Conservation (phyloP, 2,113 vertebrate species). For the Myotis lucifugus region DNA sequence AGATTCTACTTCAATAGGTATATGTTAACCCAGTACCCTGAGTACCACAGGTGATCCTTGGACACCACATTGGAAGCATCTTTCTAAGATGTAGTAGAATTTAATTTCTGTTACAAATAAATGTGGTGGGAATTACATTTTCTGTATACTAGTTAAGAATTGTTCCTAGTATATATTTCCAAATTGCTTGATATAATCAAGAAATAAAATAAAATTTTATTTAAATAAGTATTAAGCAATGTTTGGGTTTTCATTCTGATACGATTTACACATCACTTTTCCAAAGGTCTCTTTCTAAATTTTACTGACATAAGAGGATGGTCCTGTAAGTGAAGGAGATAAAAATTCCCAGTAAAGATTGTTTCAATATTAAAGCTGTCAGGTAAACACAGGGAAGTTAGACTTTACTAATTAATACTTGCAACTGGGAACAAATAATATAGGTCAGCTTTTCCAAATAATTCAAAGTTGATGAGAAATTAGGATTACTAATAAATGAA, state of each 20-base stretch:
- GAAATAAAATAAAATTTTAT: slow-evolving; percentile 22
- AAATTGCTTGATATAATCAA: not conserved
- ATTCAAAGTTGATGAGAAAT: slow-evolving; percentile 61
- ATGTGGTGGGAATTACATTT: not conserved
- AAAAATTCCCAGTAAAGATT: not conserved
- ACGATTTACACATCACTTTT: not conserved
- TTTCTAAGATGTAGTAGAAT: not conserved
- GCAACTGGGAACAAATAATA: slow-evolving; percentile 44
- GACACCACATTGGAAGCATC: not conserved
- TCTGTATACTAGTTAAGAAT: not conserved
- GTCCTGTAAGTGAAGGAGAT: not conserved
- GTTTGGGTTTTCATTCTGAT: not conserved
- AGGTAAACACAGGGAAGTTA: not conserved
- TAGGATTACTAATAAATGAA: slow-evolving; percentile 73
- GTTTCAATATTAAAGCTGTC: slow-evolving; percentile 47
- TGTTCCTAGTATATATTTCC: not conserved
- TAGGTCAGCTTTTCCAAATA: slow-evolving; percentile 68
- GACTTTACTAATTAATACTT: slow-evolving; percentile 68
- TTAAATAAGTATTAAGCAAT: not conserved
- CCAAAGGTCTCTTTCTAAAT: not conserved
- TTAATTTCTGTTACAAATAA: not conserved
- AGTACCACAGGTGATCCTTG: not conserved
- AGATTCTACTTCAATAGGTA: not conserved
- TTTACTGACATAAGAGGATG: not conserved
- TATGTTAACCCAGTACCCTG: not conserved